phyloP scores from a whole-genome alignment of 2,888 invertebrate genomes.

The Pristionchus maxplancki region DNA sequence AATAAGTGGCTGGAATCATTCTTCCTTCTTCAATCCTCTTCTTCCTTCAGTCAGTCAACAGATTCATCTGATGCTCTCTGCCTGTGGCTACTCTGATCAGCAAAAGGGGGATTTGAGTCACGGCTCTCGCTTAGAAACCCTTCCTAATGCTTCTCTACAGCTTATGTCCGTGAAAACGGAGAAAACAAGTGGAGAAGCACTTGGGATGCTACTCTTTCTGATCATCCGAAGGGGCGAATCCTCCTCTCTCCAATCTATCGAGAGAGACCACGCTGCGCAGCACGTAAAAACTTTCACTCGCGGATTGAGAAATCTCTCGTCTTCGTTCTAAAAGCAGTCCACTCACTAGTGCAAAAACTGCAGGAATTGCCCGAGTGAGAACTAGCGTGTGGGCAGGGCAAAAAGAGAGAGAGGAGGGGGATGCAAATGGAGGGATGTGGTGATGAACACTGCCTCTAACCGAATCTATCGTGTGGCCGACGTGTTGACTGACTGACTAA shows the following conservation, averaged over 20 bases:
- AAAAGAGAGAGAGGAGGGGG: neutral
- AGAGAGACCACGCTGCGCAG: neutral
- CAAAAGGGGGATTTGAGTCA: neutral
- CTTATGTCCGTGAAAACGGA: neutral
- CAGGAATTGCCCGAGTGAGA: neutral
- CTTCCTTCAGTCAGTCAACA: neutral
- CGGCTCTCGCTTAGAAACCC: slow-evolving; percentile 20
- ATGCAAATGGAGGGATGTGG: neutral
- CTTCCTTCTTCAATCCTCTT: neutral
- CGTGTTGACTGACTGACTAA: neutral
- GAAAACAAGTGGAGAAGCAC: neutral
- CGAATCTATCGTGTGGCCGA: neutral
- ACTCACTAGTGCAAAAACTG: neutral
- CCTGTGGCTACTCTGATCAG: neutral
- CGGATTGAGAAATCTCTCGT: neutral
- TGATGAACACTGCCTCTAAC: neutral
- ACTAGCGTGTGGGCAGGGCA: neutral
- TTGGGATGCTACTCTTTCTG: neutral
- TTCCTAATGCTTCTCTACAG: neutral
- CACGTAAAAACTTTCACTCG: neutral
- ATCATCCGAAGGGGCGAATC: neutral
- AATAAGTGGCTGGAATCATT: neutral
- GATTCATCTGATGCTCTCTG: neutral
- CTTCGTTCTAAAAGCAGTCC: neutral
- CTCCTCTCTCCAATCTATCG: neutral